Base-by-base conservation (phyloP, 2,113 vertebrate genomes). In the Solenodon paradoxus region DNA sequence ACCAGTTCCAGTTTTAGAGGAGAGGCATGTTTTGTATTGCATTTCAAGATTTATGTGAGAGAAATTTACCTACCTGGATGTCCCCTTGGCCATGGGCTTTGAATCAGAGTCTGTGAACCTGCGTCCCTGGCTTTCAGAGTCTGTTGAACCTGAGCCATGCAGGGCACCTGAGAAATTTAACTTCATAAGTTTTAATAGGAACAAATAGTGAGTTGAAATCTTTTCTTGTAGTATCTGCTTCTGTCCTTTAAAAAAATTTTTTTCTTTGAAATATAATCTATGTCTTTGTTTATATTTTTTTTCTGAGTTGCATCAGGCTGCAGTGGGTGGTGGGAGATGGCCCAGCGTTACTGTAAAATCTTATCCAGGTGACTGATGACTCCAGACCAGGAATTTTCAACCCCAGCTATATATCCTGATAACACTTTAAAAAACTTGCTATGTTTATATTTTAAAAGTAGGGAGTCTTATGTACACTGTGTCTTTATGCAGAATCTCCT, bases 171-270 rank as follows among this genome's bases (percentile, higher is more conserved):
- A n/a, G n/a, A n/a, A n/a, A n/a, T n/a, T n/a, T n/a, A n/a, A n/a
- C n/a, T n/a, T n/a, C n/a, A n/a, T n/a, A n/a, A n/a, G 72, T 42
- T 85, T 87, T 88, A 92, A 42, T 63, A 64, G 53, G 42, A 91
- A 10, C 61, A 97, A 64, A 80, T 89, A 59, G 26, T 57, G 64
- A 74, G 24, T 92, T 95, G 75, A 85, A 88, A 63, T 32, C 1
- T 79, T 87, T 88, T 86, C 45, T 78, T 83, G 1, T 66, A 82
- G 8, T 93, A 45, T 6, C 9, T 92, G 45, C n/a, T 88, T 22
- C 40, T 92, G 1, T 88, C 22, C 64, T 84, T 92, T 5, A 80
- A 49, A 85, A 74, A 66, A 69, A 80, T 8, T 26, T 38, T 57
- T 83, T 85, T 51, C 45, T n/a, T 51, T 64, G 57, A 83, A 79